These are phyloP conservation scores for Scyliorhinus canicula DNA, from an alignment of 2,797 vertebrate species.

Conservation along the genomic window DNA sequence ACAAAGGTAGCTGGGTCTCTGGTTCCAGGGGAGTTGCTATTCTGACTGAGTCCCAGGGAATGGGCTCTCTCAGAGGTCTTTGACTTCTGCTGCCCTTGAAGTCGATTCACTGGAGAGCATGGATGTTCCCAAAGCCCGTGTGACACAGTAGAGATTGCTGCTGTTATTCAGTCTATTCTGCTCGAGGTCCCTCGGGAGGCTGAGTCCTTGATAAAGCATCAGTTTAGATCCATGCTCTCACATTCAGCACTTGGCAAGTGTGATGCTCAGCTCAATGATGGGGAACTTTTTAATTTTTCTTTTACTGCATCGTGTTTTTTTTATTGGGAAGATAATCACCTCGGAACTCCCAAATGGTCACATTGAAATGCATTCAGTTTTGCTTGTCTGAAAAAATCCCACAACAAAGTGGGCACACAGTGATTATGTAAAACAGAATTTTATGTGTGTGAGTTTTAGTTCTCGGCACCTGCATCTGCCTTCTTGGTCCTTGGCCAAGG, in stretches of 20 bases:
- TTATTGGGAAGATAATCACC: constrained; percentile 29
- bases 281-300: constrained; percentile 28
- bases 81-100: constrained; percentile 44
- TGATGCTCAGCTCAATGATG: constrained; percentile 27
- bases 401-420: constrained; percentile 14
- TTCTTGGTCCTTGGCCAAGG: constrained; percentile 51
- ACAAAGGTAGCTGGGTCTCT: constrained; percentile 39
- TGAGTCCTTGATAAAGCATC: constrained; percentile 43
- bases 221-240: constrained; percentile 47
- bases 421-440: constrained; percentile 38
- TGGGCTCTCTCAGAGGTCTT: constrained; percentile 30
- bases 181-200: constrained; percentile 38
- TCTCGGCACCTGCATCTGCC: constrained; percentile 54
- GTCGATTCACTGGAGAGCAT: constrained; percentile 42
- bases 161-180: constrained; percentile 8
- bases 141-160: fast-evolving
- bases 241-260: constrained; percentile 40
- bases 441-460: constrained; percentile 34
- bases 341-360: constrained; percentile 1
- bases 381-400: constrained; percentile 18
- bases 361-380: constrained; percentile 34
- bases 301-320: constrained; percentile 29
- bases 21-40: constrained; percentile 44
- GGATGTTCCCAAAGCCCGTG: constrained; percentile 37
- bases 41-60: constrained; percentile 40